Conservation (phyloP, 1,140 invertebrate species). For the Tetranychus urticae region DNA sequence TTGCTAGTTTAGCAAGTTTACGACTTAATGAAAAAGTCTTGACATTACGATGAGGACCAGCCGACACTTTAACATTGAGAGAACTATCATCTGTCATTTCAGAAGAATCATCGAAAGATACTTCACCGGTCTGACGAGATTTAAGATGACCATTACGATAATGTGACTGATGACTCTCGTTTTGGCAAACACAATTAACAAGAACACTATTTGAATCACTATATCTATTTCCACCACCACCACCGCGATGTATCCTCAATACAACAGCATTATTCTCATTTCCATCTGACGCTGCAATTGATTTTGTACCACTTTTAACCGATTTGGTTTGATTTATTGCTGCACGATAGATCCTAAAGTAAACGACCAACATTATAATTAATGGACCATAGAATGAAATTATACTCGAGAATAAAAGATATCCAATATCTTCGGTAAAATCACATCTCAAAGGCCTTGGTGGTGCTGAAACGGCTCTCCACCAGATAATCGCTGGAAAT, state of each 20-base stretch:
- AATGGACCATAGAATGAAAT: slow-evolving; percentile 93
- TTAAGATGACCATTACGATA: background rate
- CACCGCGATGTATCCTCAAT: slow-evolving; percentile 58
- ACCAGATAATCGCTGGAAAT: slow-evolving; percentile 86
- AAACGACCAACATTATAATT: slow-evolving; percentile 94
- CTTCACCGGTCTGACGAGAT: background rate
- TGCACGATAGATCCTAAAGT: slow-evolving; percentile 78
- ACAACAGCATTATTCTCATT: slow-evolving; percentile 22
- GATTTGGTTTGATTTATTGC: slow-evolving; percentile 75
- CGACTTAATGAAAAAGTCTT: slow-evolving; percentile 47
- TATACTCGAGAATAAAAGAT: slow-evolving; percentile 76
- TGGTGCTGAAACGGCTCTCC: slow-evolving; percentile 41
- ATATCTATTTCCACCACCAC: background rate
- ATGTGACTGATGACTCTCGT: background rate
- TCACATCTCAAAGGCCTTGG: slow-evolving; percentile 34
- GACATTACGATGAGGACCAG: background rate
- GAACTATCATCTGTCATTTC: background rate
- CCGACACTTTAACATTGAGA: background rate
- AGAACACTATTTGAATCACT: too few relatives aligned
- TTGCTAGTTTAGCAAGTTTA: slow-evolving; percentile 52
- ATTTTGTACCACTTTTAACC: slow-evolving; percentile 36
- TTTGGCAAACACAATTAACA: too few relatives aligned
- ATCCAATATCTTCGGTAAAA: slow-evolving; percentile 72
- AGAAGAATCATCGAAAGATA: background rate
- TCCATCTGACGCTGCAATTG: slow-evolving; percentile 25